phyloP scores from a whole-genome alignment of 2,113 vertebrate genomes.

The Phaethon lepturus region DNA sequence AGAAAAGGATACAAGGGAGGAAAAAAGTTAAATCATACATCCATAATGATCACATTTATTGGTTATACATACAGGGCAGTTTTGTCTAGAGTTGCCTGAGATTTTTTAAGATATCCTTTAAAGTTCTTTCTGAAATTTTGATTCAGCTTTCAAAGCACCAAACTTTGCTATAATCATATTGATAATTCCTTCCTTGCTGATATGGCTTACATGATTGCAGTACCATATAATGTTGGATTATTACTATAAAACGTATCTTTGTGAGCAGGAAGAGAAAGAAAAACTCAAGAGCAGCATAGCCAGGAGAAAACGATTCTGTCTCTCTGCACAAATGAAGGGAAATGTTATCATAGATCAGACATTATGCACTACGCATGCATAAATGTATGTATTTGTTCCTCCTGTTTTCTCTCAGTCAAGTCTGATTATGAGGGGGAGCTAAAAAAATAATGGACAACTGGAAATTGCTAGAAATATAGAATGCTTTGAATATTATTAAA shows the following conservation, averaged over 20 bases:
- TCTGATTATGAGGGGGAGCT: background rate
- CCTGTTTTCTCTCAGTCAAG: background rate
- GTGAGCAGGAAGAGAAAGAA: background rate
- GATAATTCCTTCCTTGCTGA: background rate
- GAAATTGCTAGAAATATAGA: background rate
- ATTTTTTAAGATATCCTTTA: background rate
- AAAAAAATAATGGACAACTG: constrained; percentile 12
- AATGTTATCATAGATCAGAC: background rate
- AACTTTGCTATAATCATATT: background rate
- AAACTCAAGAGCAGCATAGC: background rate
- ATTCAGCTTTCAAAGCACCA: background rate
- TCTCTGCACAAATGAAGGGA: background rate
- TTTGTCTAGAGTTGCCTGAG: background rate
- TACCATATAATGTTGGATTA: background rate
- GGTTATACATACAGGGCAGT: background rate
- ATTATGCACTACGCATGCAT: background rate
- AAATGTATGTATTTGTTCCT: constrained; percentile 2
- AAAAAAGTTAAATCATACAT: background rate
- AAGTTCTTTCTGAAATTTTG: background rate
- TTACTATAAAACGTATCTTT: background rate
- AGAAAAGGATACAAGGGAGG: background rate
- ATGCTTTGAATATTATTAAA: constrained; percentile 20
- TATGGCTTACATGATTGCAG: background rate
- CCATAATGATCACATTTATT: background rate
- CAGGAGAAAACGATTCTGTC: background rate